phyloP scores from a whole-genome alignment of 2,888 invertebrate species.

The Tetragonula carbonaria region DNA sequence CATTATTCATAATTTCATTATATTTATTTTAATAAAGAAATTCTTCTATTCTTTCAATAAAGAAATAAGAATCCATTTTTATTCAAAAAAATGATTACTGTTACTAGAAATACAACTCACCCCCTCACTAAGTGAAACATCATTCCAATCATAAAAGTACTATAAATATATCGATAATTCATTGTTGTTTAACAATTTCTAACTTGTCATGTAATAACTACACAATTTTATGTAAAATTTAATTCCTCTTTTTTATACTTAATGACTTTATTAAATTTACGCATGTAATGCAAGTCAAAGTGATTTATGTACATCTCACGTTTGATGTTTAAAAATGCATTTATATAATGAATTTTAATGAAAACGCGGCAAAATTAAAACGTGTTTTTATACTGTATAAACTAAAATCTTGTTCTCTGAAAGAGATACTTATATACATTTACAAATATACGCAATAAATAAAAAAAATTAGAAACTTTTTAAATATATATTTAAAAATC shows the following conservation, averaged over 20 bases:
- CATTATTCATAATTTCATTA: not conserved
- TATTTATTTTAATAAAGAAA: not conserved
- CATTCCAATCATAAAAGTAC: not conserved
- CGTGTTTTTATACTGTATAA: not conserved
- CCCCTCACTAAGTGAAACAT: conserved; percentile 14
- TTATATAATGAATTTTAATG: conserved; percentile 7
- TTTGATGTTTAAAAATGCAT: not conserved
- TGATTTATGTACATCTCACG: not conserved
- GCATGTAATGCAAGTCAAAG: not conserved
- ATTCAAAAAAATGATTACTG: not conserved
- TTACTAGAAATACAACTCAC: conserved; percentile 27
- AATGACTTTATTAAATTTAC: not conserved
- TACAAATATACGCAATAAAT: not conserved
- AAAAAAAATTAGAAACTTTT: not conserved
- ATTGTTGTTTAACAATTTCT: conserved; percentile 12
- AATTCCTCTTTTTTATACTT: not conserved
- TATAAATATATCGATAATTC: conserved; percentile 12
- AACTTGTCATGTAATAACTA: not conserved
- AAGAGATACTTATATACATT: not conserved
- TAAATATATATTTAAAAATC: not conserved
- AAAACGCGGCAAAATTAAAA: conserved; percentile 24
- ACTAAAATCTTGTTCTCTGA: not conserved
- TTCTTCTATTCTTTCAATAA: no score
- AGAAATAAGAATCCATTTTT: not conserved
- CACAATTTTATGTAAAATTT: not conserved